These are phyloP conservation scores for Cyprinodon brontotheroides DNA, from an alignment of 2,113 vertebrate species.

Conservation along the genomic window DNA sequence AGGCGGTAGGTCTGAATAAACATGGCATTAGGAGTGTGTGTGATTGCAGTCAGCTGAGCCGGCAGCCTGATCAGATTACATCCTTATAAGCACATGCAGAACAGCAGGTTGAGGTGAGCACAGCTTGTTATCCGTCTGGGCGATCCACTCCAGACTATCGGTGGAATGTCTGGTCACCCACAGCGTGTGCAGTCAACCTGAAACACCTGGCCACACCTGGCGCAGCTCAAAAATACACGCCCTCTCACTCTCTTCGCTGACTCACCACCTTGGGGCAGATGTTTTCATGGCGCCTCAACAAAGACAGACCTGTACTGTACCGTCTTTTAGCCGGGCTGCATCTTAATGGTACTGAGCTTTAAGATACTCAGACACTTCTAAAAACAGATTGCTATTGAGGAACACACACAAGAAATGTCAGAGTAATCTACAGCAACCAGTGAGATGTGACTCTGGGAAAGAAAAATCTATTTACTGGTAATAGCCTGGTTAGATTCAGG, in stretches of 20 bases:
- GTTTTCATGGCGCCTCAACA: constrained; percentile 40
- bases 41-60: constrained; percentile 22
- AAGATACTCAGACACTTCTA: constrained; percentile 21
- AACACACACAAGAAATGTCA: not conserved
- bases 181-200: constrained; percentile 46
- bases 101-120: constrained; percentile 21
- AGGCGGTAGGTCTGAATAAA: constrained; percentile 38
- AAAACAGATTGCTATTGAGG: constrained; percentile 17
- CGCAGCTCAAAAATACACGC: not conserved
- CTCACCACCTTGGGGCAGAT: constrained; percentile 53
- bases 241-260: not conserved
- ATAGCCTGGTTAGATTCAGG: too few species aligned
- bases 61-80: constrained; percentile 46
- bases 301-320: constrained; percentile 33
- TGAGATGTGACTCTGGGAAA: too few species aligned
- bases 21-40: constrained; percentile 15
- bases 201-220: constrained; percentile 73
- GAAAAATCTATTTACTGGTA: too few species aligned
- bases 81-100: constrained; percentile 19
- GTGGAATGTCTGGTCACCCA: constrained; percentile 66
- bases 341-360: constrained; percentile 36
- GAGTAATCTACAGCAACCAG: too few species aligned
- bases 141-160: constrained; percentile 64
- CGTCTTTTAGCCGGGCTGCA: too few species aligned
- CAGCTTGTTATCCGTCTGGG: constrained; percentile 45